phyloP scores from a whole-genome alignment of 2,888 invertebrate species.

The Capitulum mitella region DNA sequence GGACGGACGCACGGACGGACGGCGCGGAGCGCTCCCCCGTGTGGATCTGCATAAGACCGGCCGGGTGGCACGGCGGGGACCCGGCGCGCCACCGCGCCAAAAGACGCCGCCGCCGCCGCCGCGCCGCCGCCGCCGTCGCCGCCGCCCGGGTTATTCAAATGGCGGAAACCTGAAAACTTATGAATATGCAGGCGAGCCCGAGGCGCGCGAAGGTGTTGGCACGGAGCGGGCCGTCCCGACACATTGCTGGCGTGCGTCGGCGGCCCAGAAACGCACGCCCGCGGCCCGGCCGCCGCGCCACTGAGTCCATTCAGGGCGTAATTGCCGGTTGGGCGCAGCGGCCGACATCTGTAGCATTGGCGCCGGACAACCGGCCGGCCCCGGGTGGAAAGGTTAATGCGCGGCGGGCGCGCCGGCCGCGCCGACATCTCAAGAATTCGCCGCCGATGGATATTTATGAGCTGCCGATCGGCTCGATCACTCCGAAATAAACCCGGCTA shows the following conservation, averaged over 20 bases:
- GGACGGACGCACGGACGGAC: not conserved
- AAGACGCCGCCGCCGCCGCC: too few relatives aligned
- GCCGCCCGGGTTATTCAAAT: not conserved
- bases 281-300: not conserved
- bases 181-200: not conserved
- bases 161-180: not conserved
- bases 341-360: not conserved
- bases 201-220: not conserved
- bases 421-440: constrained; percentile 19
- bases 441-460: constrained; percentile 14
- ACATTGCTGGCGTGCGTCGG: not conserved
- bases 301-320: not conserved
- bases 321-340: not conserved
- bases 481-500: not conserved
- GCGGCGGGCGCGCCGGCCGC: not conserved
- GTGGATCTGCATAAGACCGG: not conserved
- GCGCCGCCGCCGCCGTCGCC: not conserved
- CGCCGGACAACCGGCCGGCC: not conserved
- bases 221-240: not conserved
- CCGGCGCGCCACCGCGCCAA: not conserved
- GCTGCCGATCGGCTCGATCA: not conserved
- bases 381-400: not conserved
- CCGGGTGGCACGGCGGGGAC: not conserved
- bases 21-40: not conserved
- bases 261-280: not conserved